Percentiles rank a stretch among this genome's conserved stretches.
Conservation (phyloP, 1,140 invertebrate genomes). For the Subanguina moxae region DNA sequence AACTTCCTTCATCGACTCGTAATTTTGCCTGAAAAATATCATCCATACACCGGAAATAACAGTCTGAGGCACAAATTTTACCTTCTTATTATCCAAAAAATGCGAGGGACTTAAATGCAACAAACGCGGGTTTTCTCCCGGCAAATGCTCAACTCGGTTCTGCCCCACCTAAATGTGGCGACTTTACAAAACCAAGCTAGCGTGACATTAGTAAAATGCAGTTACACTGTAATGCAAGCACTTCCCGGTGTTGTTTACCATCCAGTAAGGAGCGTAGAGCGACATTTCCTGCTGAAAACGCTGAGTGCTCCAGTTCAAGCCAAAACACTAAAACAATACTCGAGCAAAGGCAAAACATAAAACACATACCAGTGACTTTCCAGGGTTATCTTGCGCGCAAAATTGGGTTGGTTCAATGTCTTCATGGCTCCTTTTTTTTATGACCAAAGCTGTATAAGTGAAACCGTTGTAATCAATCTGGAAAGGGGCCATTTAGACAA, state of each 20-base stretch:
- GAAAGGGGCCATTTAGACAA: not conserved
- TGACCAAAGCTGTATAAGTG: not conserved
- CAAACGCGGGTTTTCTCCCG: constrained; percentile 31
- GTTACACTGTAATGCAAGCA: constrained; percentile 80
- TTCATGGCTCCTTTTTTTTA: not conserved
- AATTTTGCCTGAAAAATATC: constrained; percentile 29
- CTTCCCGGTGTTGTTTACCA: constrained; percentile 90
- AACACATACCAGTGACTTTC: not conserved
- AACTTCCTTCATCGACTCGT: constrained; percentile 20
- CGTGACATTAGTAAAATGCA: constrained; percentile 11
- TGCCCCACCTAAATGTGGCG: no score
- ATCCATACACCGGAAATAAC: no score
- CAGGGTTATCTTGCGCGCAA: not conserved
- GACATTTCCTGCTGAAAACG: constrained; percentile 69
- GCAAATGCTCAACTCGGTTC: no score
- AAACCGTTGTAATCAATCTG: constrained; percentile 4
- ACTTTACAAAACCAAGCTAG: no score
- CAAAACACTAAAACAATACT: constrained; percentile 68
- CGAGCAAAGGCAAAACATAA: not conserved
- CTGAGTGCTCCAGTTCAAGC: constrained; percentile 72
- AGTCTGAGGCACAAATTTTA: no score
- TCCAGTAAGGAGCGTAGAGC: constrained; percentile 94
- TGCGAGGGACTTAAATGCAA: constrained; percentile 15
- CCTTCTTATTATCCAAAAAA: constrained; percentile 26
- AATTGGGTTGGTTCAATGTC: not conserved